Percentiles rank a stretch among this genome's conserved stretches.
Evolutionary conservation across 37 sponge, comb jelly and placozoan species (phyloP).

Genomic region (Ephydatia muelleri): DNA sequence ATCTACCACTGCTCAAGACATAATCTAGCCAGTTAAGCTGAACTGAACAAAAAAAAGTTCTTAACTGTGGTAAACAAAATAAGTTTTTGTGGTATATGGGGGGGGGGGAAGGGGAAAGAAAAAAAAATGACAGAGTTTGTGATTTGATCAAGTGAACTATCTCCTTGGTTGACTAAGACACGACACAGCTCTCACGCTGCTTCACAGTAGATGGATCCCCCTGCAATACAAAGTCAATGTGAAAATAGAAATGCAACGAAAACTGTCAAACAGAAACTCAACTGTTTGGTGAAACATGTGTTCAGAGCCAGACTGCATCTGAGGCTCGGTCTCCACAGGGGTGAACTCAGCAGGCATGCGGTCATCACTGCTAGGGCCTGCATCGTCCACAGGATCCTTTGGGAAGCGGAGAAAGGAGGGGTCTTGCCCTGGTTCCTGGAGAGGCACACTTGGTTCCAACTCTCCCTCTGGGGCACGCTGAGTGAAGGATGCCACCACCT

Average conservation of each 20-base stretch:
- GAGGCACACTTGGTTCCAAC: constrained; percentile 26
- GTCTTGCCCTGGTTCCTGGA: background rate
- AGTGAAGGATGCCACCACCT: constrained; percentile 75
- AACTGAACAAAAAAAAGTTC: no score
- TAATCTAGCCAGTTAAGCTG: no score
- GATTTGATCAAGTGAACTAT: no score
- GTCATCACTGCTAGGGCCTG: constrained; percentile 15
- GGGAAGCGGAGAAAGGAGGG: constrained; percentile 52
- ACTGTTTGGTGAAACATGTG: constrained; percentile 78
- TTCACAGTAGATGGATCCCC: background rate
- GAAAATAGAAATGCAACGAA: background rate
- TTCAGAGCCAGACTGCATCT: constrained; percentile 39
- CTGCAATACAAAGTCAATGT: background rate
- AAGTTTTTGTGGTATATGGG: no score
- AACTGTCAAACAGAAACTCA: no score
- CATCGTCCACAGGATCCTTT: constrained; percentile 1
- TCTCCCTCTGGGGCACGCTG: constrained; percentile 13
- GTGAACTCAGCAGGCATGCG: constrained; percentile 6
- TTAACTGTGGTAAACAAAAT: no score
- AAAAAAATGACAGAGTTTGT: no score
- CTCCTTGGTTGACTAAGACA: background rate
- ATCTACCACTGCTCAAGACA: no score
- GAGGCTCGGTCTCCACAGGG: background rate
- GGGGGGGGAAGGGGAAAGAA: no score
- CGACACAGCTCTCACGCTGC: background rate